Conservation (phyloP, 1,140 invertebrate species). For the Globodera ellingtonae region DNA sequence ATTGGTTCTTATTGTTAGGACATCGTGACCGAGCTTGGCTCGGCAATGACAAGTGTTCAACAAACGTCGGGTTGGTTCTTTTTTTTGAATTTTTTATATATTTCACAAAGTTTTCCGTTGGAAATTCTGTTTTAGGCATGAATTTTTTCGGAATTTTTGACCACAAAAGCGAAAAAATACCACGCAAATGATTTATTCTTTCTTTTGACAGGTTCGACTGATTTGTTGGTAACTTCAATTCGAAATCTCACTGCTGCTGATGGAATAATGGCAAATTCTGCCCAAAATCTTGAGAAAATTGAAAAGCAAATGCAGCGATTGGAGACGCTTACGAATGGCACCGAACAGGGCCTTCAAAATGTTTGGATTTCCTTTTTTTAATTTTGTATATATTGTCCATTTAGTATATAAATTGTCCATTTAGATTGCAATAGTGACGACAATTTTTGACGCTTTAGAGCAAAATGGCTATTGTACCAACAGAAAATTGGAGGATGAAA, state of each 20-base stretch:
- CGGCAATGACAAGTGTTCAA: constrained; percentile 17
- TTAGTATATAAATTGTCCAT: neutral
- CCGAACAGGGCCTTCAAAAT: neutral
- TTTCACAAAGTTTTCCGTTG: too few species aligned
- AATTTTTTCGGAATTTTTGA: too few species aligned
- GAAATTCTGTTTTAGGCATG: too few species aligned
- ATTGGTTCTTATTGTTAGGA: neutral
- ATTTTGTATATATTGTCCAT: neutral
- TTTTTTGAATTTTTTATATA: too few species aligned
- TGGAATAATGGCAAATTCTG: constrained; percentile 27
- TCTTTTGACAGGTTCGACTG: neutral
- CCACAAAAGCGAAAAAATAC: too few species aligned
- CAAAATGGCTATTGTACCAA: constrained; percentile 1
- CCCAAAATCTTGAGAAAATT: constrained; percentile 25
- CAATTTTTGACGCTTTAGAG: neutral
- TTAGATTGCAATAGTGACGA: neutral
- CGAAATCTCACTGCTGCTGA: constrained; percentile 24
- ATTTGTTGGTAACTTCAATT: constrained; percentile 20
- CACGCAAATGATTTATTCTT: too few species aligned
- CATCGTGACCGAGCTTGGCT: constrained; percentile 21
- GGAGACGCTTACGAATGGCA: constrained; percentile 11
- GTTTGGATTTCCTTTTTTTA: neutral
- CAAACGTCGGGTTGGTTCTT: constrained; percentile 3
- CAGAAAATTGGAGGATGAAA: too few species aligned
- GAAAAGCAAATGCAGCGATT: constrained; percentile 18